Conservation (phyloP, 1,140 invertebrate genomes). For the Trichogramma pretiosum region DNA sequence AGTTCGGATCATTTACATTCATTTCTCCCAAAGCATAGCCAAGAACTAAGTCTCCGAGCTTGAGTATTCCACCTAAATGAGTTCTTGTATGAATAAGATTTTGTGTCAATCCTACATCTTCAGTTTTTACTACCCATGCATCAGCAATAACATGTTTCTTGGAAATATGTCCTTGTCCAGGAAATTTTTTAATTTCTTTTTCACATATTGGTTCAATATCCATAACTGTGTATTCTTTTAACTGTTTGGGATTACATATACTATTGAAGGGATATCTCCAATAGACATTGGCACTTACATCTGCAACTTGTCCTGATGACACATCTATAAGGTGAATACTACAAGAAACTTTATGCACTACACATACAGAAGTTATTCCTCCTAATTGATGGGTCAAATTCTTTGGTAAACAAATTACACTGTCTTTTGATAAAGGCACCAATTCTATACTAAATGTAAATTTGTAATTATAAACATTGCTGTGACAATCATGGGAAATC, state of each 20-base stretch:
- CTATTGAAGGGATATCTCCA: constrained; percentile 81
- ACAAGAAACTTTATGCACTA: constrained; percentile 83
- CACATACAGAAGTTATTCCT: constrained; percentile 84
- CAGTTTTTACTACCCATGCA: constrained; percentile 86
- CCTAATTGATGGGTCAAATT: constrained; percentile 82
- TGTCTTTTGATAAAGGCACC: constrained; percentile 93
- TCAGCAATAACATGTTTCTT: constrained; percentile 85
- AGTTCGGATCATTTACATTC: constrained; percentile 83
- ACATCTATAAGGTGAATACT: constrained; percentile 91
- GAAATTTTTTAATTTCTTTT: constrained; percentile 67
- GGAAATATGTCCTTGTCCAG: constrained; percentile 79
- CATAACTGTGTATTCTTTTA: constrained; percentile 92
- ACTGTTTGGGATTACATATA: constrained; percentile 83
- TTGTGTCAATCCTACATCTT: constrained; percentile 86
- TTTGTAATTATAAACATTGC: constrained; percentile 96
- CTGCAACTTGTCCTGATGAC: constrained; percentile 81
- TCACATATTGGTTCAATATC: constrained; percentile 79
- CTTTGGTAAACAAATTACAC: constrained; percentile 85
- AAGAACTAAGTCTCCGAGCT: constrained; percentile 85
- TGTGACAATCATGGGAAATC: constrained; percentile 95
- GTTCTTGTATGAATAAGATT: constrained; percentile 77
- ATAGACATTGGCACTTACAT: constrained; percentile 70
- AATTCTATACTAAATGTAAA: constrained; percentile 87
- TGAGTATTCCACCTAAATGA: constrained; percentile 89
- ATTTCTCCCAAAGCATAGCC: constrained; percentile 85